A percentile compares a stretch with the other conserved stretches of the same genome.
Evolutionary conservation across 2,888 invertebrate genomes (phyloP).

Genomic region (Dolomedes plantarius): DNA sequence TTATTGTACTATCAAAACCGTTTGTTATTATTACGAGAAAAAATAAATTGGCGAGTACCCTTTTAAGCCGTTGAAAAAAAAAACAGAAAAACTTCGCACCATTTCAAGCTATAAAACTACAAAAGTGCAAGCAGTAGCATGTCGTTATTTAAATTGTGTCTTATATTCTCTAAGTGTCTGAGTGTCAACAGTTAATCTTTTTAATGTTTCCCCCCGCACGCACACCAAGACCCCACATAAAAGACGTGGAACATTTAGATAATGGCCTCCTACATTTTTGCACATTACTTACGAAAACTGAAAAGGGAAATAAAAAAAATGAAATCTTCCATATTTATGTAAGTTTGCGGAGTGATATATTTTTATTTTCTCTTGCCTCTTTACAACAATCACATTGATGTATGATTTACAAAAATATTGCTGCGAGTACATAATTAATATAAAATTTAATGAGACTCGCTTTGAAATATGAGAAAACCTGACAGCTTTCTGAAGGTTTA

Average conservation of each 20-base stretch:
- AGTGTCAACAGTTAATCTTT: conserved; percentile 6
- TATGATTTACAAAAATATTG: too few species aligned
- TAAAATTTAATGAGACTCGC: too few species aligned
- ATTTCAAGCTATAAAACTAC: not conserved
- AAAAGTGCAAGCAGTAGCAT: not conserved
- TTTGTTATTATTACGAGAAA: too few species aligned
- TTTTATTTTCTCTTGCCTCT: too few species aligned
- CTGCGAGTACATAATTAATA: too few species aligned
- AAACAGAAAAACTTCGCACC: not conserved
- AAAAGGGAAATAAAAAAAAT: not conserved
- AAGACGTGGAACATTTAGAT: not conserved
- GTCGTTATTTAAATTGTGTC: not conserved
- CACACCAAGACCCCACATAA: not conserved
- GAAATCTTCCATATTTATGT: not conserved
- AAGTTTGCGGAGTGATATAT: not conserved
- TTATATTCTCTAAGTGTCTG: not conserved
- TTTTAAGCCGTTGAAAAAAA: not conserved
- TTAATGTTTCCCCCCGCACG: not conserved
- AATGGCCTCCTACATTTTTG: not conserved
- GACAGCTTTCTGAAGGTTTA: too few species aligned
- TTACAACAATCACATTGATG: too few species aligned
- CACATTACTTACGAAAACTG: not conserved
- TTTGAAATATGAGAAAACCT: too few species aligned
- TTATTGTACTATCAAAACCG: too few species aligned
- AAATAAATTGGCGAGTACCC: too few species aligned